Base-by-base conservation (phyloP, 2,113 vertebrate genomes). In the Hucho hucho region DNA sequence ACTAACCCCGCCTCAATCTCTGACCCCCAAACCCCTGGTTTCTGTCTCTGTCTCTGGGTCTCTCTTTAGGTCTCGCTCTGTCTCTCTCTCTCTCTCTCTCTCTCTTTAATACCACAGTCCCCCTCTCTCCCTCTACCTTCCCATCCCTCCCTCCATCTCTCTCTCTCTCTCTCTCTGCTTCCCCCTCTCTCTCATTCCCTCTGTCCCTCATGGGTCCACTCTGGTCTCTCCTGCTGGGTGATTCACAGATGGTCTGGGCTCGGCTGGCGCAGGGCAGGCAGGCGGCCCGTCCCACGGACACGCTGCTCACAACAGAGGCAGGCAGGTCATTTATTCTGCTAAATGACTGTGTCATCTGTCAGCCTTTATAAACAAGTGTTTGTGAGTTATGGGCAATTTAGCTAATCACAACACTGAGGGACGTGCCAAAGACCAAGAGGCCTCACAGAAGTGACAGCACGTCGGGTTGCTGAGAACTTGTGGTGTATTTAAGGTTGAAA, bases 381-480 rank as follows among this genome's bases (percentile, higher is more conserved):
- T 75, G 47, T 66, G 43, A 58, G 47, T 68, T 26, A 58, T 59
- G 65, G 73, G 47, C 28, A 67, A 75, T 75, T 75, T 58, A 75
- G 64, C 73, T 68, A 73, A 73, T 73, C 26, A 64, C 64, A 49
- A 67, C 26, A 28, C 13, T 68, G 73, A 75, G 47, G 20, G 53
- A 66, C 53, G 32, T 65, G 72, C 37, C 61, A 43, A 47, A 56
- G 26, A 14, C 49, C 28, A 56, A 3, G 28, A 28, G 26, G 7
- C 63, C 16, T 18, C 26, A 13, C 25, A 12, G 20, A 61, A 61
- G 58, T 22, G 58, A 61, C 58, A 61, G 58, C 9, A 16, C 20
- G n/a, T 53, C 4, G n/a, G n/a, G 1, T 11, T 61, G 37, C 37
- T 37, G 37, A 37, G 37, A 37, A 37, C 37, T 32, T 32, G 32